Conservation (phyloP, 2,113 vertebrate genomes). For the Irena cyanogastra region DNA sequence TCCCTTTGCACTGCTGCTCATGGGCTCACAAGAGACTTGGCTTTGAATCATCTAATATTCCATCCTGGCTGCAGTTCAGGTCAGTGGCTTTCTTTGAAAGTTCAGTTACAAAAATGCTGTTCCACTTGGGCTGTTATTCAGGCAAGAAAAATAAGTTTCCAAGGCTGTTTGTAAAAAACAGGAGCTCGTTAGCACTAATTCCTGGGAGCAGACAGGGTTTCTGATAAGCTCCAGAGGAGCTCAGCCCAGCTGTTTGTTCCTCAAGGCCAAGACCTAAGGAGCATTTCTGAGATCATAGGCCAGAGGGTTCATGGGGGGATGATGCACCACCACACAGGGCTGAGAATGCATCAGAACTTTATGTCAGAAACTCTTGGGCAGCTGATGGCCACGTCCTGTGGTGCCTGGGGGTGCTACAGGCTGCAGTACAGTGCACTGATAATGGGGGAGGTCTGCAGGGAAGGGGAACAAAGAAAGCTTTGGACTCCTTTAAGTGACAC, state of each 20-base stretch:
- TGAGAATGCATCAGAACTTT: neutral
- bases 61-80: neutral
- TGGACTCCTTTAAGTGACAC: neutral
- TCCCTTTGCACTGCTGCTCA: neutral
- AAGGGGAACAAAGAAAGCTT: neutral
- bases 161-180: neutral
- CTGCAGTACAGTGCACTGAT: neutral
- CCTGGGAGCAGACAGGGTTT: neutral
- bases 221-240: neutral
- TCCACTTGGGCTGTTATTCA: neutral
- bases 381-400: neutral
- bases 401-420: neutral
- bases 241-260: neutral
- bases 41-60: neutral
- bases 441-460: neutral
- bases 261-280: neutral
- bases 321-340: neutral
- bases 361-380: neutral
- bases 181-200: neutral
- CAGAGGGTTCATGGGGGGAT: neutral
- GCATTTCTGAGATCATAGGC: neutral
- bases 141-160: neutral
- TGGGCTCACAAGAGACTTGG: neutral
- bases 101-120: neutral
- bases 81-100: neutral